These are phyloP conservation scores for Peromyscus maniculatus DNA, from an alignment of 2,113 vertebrate species.

Conservation along the genomic window DNA sequence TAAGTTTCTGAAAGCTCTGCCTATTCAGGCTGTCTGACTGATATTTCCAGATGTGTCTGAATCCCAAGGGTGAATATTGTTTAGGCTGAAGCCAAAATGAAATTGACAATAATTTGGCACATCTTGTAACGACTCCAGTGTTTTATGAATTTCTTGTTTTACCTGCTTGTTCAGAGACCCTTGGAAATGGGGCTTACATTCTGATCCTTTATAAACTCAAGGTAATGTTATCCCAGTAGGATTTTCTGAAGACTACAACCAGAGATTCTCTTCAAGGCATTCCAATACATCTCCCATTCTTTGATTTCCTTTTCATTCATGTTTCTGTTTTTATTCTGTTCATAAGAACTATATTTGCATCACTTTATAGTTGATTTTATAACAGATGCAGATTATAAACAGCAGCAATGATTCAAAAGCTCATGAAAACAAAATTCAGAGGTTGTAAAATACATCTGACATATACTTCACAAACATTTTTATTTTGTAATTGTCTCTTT, in stretches of 20 bases:
- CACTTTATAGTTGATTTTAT: slow-evolving; percentile 60
- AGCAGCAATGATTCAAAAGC: slow-evolving; percentile 59
- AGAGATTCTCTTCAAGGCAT: background rate
- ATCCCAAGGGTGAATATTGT: background rate
- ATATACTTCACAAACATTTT: slow-evolving; percentile 70
- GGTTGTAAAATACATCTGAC: slow-evolving; percentile 42
- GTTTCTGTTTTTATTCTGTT: slow-evolving; percentile 3
- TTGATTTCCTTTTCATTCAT: background rate
- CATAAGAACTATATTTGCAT: slow-evolving; percentile 37
- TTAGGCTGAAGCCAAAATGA: background rate
- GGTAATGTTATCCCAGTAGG: background rate
- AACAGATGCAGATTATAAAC: slow-evolving; percentile 72
- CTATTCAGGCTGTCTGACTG: background rate
- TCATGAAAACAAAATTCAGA: slow-evolving; percentile 73
- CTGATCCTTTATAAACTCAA: background rate
- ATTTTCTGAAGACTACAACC: background rate
- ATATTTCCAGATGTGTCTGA: slow-evolving; percentile 38
- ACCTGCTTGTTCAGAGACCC: background rate
- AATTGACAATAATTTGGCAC: background rate
- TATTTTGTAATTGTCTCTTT: slow-evolving; percentile 73
- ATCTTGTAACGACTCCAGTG: background rate
- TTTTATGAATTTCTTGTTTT: background rate
- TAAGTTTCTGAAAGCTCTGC: background rate
- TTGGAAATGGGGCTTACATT: background rate
- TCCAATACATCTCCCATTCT: background rate